Evolutionary conservation across 1,140 invertebrate genomes (phyloP), one percentile per base, ranked within the genome.

Genomic region (Plectrocnemia conspersa): DNA sequence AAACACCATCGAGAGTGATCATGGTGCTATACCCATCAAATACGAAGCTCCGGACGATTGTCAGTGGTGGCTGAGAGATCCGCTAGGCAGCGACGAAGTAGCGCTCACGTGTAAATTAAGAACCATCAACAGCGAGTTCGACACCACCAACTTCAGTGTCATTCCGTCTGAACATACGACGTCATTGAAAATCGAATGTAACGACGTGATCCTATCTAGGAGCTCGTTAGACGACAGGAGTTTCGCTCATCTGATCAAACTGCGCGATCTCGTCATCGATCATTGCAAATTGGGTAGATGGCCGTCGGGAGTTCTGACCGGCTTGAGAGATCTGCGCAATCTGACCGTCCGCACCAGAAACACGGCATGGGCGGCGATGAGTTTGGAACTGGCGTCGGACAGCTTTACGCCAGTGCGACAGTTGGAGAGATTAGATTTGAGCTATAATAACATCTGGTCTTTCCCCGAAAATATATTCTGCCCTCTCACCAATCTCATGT

Each of bases 41-140:
- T 89, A 90, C 70, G 88, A 90, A 67, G 84, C 87, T 57, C 87
- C 88, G 11, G 86, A 91, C 63, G 86, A 90, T 66, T 92, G 89
- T 65, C 82, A 83, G 63, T 87, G 85, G 84, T 82, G 81, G 77
- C 64, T 79, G 11, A 65, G 72, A 50, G 77, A 78, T 58, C 76
- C 77, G 21, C 70, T 73, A 9, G 71, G 73, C 29, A 68, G 73
- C 18, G 82, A 85, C 59, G 87, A 89, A 65, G 85, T 89, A 40
- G 78, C 84, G 9, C 76, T 93, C 25, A 84, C 81, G 33, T 93
- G 90, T 73, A 83, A 84, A 71, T 77, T 90, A 61, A 70, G 84
- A 32, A 86, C 84, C 25, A 85, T 86, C 65, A 89, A 88, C 70
- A 88, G 85, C 69, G 85, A 89, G 66, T 85, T 87, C 64, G 85